phyloP scores from a whole-genome alignment of 1,140 invertebrate genomes.

The Delia radicum region DNA sequence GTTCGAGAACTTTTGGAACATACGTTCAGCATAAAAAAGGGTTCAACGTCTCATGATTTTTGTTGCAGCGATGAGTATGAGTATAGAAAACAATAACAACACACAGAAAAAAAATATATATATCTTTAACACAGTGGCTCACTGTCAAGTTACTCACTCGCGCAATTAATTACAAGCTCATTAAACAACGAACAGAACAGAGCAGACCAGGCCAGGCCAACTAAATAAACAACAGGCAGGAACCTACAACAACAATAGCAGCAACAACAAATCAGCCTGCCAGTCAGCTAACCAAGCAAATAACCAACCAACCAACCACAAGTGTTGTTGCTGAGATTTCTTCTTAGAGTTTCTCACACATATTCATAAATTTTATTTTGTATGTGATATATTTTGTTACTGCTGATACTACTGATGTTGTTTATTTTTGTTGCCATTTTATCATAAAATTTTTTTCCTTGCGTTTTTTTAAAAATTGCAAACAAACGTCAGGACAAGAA shows the following conservation, averaged over 20 bases:
- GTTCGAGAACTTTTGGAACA: not conserved
- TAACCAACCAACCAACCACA: conserved; percentile 10
- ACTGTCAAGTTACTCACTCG: conserved; percentile 26
- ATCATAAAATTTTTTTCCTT: not conserved
- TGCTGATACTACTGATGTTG: no score
- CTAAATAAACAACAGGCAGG: not conserved
- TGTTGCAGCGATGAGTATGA: not conserved
- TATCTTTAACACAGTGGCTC: conserved; percentile 20
- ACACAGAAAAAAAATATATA: not conserved
- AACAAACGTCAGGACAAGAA: conserved; percentile 17
- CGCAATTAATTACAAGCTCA: conserved; percentile 54
- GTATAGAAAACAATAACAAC: not conserved
- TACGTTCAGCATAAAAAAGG: no score
- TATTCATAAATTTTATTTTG: conserved; percentile 16
- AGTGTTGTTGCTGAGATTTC: not conserved
- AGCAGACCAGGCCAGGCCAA: no score
- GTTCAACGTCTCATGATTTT: conserved; percentile 13
- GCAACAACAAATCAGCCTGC: conserved; percentile 26
- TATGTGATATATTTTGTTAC: not conserved
- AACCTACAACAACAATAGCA: not conserved
- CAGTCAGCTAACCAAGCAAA: not conserved
- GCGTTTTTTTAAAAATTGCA: conserved; percentile 11
- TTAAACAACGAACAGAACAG: conserved; percentile 38
- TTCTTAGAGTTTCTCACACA: conserved; percentile 8
- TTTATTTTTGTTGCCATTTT: conserved; percentile 1